These are phyloP conservation scores for Drosophila ustulata DNA, from an alignment of 2,888 invertebrate genomes.

Conservation along the genomic window DNA sequence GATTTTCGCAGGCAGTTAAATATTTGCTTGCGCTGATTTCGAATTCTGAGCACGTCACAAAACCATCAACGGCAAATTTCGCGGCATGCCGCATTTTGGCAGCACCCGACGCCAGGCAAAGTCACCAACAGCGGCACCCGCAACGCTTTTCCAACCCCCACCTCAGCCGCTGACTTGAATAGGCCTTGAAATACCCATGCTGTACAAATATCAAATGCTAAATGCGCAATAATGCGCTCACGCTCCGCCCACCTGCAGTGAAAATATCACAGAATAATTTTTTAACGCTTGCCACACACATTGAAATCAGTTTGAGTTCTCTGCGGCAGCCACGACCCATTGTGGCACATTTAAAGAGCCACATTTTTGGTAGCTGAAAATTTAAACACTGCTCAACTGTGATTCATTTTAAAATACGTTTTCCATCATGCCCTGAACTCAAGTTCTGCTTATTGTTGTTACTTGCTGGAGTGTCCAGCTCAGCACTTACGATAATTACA, in stretches of 20 bases:
- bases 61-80: slow-evolving; percentile 57
- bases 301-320: slow-evolving; percentile 12
- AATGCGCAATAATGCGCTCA: slow-evolving; percentile 46
- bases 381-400: not conserved
- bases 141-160: not conserved
- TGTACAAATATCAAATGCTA: slow-evolving; percentile 34
- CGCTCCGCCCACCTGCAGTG: slow-evolving; percentile 13
- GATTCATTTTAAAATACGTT: not conserved
- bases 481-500: slow-evolving; percentile 50
- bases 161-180: not conserved
- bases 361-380: not conserved
- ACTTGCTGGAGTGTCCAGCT: slow-evolving; percentile 11
- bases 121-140: slow-evolving; percentile 21
- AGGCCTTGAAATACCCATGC: slow-evolving; percentile 9
- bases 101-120: slow-evolving; percentile 3
- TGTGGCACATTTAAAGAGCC: slow-evolving; percentile 8
- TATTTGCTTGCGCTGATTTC: slow-evolving; percentile 50
- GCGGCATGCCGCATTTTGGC: slow-evolving; percentile 44
- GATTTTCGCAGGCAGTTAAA: slow-evolving; percentile 57
- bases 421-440: not conserved
- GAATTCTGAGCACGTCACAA: slow-evolving; percentile 69
- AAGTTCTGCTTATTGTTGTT: not conserved
- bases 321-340: not conserved
- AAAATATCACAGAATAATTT: slow-evolving; percentile 28
- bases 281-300: slow-evolving; percentile 21